phyloP scores from a whole-genome alignment of 2,888 invertebrate genomes.

The Microdon myrmicae region DNA sequence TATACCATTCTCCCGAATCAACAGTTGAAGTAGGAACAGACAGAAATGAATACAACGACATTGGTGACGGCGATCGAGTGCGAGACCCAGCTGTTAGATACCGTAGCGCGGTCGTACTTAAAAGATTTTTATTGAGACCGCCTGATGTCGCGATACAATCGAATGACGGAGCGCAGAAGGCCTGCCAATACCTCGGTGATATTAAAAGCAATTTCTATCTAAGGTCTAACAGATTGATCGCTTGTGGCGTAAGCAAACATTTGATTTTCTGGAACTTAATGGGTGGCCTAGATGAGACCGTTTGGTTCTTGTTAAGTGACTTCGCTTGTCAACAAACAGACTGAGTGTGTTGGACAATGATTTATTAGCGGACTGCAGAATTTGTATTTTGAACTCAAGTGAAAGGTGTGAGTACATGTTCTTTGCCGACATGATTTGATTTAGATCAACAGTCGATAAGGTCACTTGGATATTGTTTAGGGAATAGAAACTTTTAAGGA shows the following conservation, averaged over 20 bases:
- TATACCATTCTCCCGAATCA: constrained; percentile 34
- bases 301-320: constrained; percentile 20
- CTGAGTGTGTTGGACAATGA: constrained; percentile 4
- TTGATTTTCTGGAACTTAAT: constrained; percentile 18
- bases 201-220: constrained; percentile 20
- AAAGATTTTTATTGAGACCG: constrained; percentile 20
- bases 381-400: neutral
- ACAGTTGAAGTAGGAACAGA: constrained; percentile 22
- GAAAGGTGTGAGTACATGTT: no score
- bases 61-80: constrained; percentile 23
- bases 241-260: constrained; percentile 19
- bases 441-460: no score
- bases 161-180: constrained; percentile 10
- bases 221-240: constrained; percentile 13
- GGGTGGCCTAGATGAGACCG: constrained; percentile 16
- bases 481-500: no score
- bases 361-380: neutral
- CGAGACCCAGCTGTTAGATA: constrained; percentile 30
- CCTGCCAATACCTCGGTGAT: constrained; percentile 2
- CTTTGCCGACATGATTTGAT: no score
- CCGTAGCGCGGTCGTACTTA: constrained; percentile 30
- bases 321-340: constrained; percentile 23
- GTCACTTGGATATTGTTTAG: no score
- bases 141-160: constrained; percentile 13
- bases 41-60: constrained; percentile 5